phyloP scores from a whole-genome alignment of 2,888 invertebrate species.

The Petrophora chlorosata region DNA sequence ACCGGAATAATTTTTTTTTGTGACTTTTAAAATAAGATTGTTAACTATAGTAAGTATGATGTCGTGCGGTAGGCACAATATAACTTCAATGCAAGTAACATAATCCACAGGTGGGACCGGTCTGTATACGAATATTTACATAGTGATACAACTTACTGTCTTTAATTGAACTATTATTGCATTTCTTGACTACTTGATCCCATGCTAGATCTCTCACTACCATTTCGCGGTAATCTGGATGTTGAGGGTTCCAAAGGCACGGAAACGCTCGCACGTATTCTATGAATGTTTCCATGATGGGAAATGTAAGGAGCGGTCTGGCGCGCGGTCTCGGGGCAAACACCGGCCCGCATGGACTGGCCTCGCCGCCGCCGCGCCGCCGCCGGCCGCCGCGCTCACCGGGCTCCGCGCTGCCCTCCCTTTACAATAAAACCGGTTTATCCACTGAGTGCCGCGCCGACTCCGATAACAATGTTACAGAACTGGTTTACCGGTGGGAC shows the following conservation, averaged over 20 bases:
- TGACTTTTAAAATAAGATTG: neutral
- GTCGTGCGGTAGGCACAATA: neutral
- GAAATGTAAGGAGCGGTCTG: neutral
- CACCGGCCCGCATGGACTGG: conserved; percentile 31
- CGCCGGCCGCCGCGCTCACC: conserved; percentile 6
- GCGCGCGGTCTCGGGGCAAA: neutral
- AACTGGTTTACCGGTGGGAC: conserved; percentile 43
- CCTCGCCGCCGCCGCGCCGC: conserved; percentile 28
- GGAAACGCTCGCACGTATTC: conserved; percentile 67
- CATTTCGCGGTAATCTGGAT: conserved; percentile 69
- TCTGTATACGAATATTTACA: neutral
- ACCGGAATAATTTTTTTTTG: neutral
- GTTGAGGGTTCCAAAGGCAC: conserved; percentile 73
- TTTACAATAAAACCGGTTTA: conserved; percentile 69
- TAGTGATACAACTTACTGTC: conserved; percentile 56
- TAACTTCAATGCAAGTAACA: neutral
- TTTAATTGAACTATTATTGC: conserved; percentile 59
- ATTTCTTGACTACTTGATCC: conserved; percentile 66
- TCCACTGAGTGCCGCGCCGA: conserved; percentile 43
- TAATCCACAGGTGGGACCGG: too few species aligned
- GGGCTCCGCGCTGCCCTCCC: conserved; percentile 47
- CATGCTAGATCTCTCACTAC: conserved; percentile 69
- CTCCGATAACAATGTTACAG: conserved; percentile 33
- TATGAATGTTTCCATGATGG: conserved; percentile 69
- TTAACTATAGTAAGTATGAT: neutral